A percentile compares a stretch with the other conserved stretches of the same genome.
These are phyloP conservation scores for Melanaphis sacchari DNA, from an alignment of 1,140 invertebrate species.

Conservation along the genomic window DNA sequence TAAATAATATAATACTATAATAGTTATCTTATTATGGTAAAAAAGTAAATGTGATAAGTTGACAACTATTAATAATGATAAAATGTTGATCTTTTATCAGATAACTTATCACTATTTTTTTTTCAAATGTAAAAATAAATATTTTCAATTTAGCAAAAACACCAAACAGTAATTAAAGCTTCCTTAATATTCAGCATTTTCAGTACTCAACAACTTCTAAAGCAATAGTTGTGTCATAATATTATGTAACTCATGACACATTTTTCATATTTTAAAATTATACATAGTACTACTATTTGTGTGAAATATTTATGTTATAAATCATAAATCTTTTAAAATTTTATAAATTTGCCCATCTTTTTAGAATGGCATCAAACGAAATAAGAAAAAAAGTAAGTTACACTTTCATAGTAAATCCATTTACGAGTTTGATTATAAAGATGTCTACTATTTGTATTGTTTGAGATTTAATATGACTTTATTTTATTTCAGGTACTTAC, in stretches of 20 bases:
- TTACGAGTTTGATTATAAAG: not conserved
- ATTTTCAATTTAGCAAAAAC: not conserved
- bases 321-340: not conserved
- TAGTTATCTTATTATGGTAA: not conserved
- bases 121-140: not conserved
- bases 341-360: not conserved
- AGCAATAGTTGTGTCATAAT: not conserved
- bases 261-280: not conserved
- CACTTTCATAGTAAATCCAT: not conserved
- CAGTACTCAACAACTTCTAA: not conserved
- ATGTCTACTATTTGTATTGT: not conserved
- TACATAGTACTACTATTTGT: not conserved
- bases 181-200: no score
- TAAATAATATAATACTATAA: not conserved
- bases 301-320: no score
- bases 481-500: slow-evolving; percentile 36
- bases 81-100: not conserved
- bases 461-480: not conserved
- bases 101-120: not conserved
- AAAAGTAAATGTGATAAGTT: not conserved
- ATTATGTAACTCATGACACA: not conserved
- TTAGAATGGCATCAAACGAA: slow-evolving; percentile 26
- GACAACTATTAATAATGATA: not conserved
- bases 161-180: no score
- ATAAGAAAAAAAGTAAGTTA: slow-evolving; percentile 20